Evolutionary conservation across 1,140 invertebrate species (phyloP), one percentile per base, ranked within the genome.

Genomic region (Hestina assimilis): DNA sequence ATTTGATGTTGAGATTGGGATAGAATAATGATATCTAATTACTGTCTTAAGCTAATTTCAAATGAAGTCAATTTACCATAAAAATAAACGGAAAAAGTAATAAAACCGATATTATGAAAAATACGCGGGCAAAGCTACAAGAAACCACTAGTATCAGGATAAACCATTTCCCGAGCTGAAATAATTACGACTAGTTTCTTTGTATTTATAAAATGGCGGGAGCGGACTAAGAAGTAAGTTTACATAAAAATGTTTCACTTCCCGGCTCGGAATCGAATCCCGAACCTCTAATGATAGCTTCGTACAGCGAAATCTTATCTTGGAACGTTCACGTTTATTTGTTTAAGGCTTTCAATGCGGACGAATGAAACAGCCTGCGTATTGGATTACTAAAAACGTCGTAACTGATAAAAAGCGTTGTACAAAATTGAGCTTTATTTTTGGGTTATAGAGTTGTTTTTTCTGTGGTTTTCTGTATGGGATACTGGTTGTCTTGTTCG

Each of bases 291-390:
- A 76, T 79, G 76, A 79, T 77, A 70, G 70, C 70, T 55, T 67
- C 69, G 64, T 65, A 38, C 2, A 63, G 71, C 69, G 67, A 72
- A 79, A 77, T 72, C 78, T 86, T 86, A 82, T 83, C 83, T 75
- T 52, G 47, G 57, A 53, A 45, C 48, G 66, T 72, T 65, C 74
- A 72, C 72, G 74, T 86, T 83, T 86, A 86, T 86, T 86, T 86
- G 80, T 86, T 86, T 86, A 81, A 80, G 80, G 75, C 78, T 81
- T 81, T 74, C 79, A 81, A 76, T 82, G 74, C 67, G 77, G 71
- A 79, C 79, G 81, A 86, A 67, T 79, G 79, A 83, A 83, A 86
- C 79, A 77, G 74, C 61, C 69, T 74, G 56, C 51, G 57, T 79
- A 72, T 70, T 56, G 24, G 31, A 51, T 74, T 66, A 65, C 65